phyloP scores from a whole-genome alignment of 2,113 vertebrate species.

The Equus quagga region DNA sequence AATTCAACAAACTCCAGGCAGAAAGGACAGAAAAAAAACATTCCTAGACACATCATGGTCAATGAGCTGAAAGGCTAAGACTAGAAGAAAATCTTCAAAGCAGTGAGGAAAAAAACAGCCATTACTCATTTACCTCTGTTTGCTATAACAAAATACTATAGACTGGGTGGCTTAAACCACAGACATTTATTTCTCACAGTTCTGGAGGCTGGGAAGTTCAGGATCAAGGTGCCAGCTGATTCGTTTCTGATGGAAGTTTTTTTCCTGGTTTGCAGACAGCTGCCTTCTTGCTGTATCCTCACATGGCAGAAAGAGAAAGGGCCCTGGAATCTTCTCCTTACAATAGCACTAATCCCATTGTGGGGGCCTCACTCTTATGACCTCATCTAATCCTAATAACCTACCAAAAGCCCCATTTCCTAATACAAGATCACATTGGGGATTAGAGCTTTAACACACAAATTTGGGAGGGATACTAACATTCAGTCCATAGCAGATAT shows the following conservation, averaged over 20 bases:
- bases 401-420: neutral
- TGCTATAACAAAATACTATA: neutral
- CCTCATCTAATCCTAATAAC: neutral
- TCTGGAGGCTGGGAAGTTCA: neutral
- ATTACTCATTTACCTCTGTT: neutral
- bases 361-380: neutral
- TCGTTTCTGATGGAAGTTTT: neutral
- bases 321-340: neutral
- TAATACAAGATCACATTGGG: neutral
- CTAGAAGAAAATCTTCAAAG: neutral
- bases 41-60: neutral
- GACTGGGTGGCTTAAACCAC: neutral
- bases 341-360: neutral
- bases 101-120: neutral
- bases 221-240: neutral
- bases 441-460: neutral
- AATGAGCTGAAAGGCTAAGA: neutral
- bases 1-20: neutral
- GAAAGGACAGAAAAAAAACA: neutral
- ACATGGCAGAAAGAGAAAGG: neutral
- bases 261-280: neutral
- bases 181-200: neutral
- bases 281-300: neutral
- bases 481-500: neutral
- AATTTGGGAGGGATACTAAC: neutral